These are phyloP conservation scores for Cremastinae sp. DNA, from an alignment of 2,888 invertebrate species.

Conservation along the genomic window DNA sequence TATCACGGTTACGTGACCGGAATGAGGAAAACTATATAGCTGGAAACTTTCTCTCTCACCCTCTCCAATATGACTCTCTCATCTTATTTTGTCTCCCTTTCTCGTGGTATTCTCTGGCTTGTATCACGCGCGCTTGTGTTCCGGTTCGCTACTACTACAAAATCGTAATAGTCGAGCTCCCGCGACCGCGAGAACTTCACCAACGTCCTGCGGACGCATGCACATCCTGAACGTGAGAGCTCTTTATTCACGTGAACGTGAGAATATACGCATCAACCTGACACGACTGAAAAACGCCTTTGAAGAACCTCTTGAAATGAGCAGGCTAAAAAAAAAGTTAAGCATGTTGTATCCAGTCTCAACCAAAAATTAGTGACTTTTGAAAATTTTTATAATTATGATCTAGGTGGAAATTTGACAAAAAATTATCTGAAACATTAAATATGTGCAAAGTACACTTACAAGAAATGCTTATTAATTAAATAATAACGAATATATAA, in stretches of 20 bases:
- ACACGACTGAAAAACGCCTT: slow-evolving; percentile 42
- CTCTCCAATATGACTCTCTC: no score
- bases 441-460: no score
- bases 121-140: slow-evolving; percentile 25
- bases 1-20: slow-evolving; percentile 76
- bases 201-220: slow-evolving; percentile 61
- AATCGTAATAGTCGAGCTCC: slow-evolving; percentile 30
- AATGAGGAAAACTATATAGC: slow-evolving; percentile 37
- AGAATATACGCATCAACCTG: slow-evolving; percentile 68
- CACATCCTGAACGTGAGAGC: slow-evolving; percentile 66
- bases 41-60: no score
- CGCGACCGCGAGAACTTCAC: not conserved
- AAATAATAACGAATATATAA: no score
- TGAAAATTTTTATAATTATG: no score
- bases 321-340: slow-evolving; percentile 13
- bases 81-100: no score
- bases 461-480: no score
- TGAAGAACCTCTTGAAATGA: slow-evolving; percentile 28
- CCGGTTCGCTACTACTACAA: slow-evolving; percentile 31
- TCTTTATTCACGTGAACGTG: slow-evolving; percentile 68
- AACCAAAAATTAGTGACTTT: no score
- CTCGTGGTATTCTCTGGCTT: slow-evolving; percentile 33
- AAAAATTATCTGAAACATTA: no score
- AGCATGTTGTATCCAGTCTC: no score
- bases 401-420: no score